These are phyloP conservation scores for Triops cancriformis DNA, from an alignment of 1,140 invertebrate species.

Conservation along the genomic window DNA sequence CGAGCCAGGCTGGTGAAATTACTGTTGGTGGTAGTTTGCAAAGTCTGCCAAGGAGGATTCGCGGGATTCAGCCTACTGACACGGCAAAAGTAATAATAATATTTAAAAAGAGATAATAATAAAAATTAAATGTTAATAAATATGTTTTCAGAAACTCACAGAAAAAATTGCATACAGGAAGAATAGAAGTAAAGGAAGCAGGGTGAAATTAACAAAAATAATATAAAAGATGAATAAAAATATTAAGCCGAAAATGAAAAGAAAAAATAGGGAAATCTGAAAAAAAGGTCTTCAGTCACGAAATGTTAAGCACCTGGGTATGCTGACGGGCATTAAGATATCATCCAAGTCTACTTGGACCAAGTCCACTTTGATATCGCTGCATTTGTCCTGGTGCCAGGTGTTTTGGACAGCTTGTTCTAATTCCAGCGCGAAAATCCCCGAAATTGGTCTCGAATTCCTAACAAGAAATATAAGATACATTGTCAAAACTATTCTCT, in stretches of 20 bases:
- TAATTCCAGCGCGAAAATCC: conserved; percentile 25
- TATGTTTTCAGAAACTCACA: too few species aligned
- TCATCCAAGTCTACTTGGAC: conserved; percentile 25
- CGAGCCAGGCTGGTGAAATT: conserved; percentile 10
- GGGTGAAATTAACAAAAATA: too few species aligned
- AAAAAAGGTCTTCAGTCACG: too few species aligned
- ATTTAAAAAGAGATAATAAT: conserved; percentile 16
- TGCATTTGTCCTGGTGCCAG: neutral
- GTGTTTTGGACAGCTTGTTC: conserved; percentile 24
- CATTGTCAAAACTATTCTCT: too few species aligned
- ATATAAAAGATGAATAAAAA: too few species aligned
- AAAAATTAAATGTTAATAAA: too few species aligned
- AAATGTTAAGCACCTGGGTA: conserved; percentile 8
- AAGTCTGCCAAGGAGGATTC: neutral
- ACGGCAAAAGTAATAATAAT: too few species aligned
- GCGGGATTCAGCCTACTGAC: neutral
- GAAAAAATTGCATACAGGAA: too few species aligned
- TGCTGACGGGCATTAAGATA: conserved; percentile 19
- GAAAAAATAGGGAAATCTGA: too few species aligned
- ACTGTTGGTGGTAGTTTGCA: neutral
- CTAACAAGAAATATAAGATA: neutral
- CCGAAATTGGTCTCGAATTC: conserved; percentile 22
- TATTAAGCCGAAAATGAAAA: too few species aligned
- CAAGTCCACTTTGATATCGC: conserved; percentile 20
- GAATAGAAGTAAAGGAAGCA: too few species aligned